Percentiles rank a stretch among this genome's conserved stretches.
Evolutionary conservation across 2,888 invertebrate genomes (phyloP).

Genomic region (Stratiomys singularior): DNA sequence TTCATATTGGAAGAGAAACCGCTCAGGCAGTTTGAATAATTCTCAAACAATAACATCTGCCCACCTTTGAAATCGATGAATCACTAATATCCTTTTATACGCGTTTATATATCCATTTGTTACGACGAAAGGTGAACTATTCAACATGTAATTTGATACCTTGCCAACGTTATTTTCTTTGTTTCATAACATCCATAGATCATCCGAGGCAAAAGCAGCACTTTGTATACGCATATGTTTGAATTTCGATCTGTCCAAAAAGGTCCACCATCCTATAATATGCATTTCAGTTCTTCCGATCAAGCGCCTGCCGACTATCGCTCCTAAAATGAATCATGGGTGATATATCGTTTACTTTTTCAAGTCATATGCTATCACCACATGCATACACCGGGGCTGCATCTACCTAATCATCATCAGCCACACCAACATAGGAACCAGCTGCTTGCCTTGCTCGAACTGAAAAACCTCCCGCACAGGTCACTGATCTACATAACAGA

Average conservation of each 20-base stretch:
- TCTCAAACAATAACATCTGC: neutral
- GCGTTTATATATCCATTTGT: slow-evolving; percentile 1
- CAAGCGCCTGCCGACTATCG: slow-evolving; percentile 13
- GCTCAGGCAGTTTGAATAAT: no score
- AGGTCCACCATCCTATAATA: neutral
- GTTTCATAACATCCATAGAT: slow-evolving; percentile 30
- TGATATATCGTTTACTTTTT: neutral
- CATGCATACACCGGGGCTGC: neutral
- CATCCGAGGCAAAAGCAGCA: slow-evolving; percentile 18
- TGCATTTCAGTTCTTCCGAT: neutral
- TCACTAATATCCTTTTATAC: neutral
- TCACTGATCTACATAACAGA: slow-evolving; percentile 36
- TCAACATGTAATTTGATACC: slow-evolving; percentile 32
- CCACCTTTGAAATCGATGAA: neutral
- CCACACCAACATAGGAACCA: neutral
- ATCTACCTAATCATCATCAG: slow-evolving; percentile 27
- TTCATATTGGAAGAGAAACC: no score
- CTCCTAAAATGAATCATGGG: neutral
- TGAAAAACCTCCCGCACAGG: slow-evolving; percentile 38
- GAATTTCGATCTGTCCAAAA: neutral
- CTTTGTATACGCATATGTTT: neutral
- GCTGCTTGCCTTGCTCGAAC: slow-evolving; percentile 7
- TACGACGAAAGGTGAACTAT: slow-evolving; percentile 30
- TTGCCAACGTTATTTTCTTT: neutral
- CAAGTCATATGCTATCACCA: slow-evolving; percentile 38